These are phyloP conservation scores for Salticus scenicus DNA, from an alignment of 2,888 invertebrate species.

Conservation along the genomic window DNA sequence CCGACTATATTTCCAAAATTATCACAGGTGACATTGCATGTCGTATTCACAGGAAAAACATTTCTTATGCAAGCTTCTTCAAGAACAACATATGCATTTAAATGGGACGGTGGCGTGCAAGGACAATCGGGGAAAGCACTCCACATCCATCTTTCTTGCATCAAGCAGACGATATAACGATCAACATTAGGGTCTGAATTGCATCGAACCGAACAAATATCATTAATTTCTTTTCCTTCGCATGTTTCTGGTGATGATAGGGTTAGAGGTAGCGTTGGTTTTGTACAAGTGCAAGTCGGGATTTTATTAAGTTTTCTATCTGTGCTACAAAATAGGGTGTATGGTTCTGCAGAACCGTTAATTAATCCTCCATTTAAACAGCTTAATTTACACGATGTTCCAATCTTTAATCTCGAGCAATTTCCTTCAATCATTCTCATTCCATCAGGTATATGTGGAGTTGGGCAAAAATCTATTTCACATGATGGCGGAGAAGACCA, in stretches of 20 bases:
- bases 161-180: background rate
- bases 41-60: background rate
- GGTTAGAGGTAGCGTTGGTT: background rate
- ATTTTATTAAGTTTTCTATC: background rate
- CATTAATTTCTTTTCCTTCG: background rate
- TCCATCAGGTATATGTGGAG: background rate
- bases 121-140: background rate
- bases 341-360: too few relatives aligned
- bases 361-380: too few relatives aligned
- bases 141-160: background rate
- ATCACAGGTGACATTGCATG: background rate
- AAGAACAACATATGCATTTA: background rate
- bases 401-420: background rate
- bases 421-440: background rate
- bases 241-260: background rate
- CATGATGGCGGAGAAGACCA: conserved; percentile 3
- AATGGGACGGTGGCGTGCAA: background rate
- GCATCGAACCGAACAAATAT: background rate
- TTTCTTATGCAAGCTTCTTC: background rate
- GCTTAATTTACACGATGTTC: background rate
- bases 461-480: background rate
- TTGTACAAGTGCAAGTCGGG: background rate
- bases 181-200: background rate
- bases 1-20: background rate
- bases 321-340: too few relatives aligned